These are phyloP conservation scores for Diadema setosum DNA, from an alignment of 35 echinoderm and acorn worm species.

Conservation along the genomic window DNA sequence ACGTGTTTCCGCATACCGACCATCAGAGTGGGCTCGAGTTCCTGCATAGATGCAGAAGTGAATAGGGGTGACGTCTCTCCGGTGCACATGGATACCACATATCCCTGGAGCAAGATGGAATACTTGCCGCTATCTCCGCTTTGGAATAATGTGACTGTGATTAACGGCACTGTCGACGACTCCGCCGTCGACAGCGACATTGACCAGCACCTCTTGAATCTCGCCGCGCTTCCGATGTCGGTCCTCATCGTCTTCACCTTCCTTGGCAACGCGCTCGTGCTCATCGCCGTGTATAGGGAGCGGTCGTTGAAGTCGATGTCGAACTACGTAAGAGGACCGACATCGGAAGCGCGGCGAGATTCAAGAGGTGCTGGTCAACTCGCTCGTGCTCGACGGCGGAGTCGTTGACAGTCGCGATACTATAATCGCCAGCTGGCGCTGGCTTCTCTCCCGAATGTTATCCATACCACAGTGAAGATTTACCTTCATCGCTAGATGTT, in stretches of 20 bases:
- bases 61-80: no score
- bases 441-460: no score
- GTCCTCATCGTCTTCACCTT: slow-evolving; percentile 89
- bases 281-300: slow-evolving; percentile 94
- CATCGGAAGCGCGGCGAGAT: slow-evolving; percentile 55
- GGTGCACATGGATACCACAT: not conserved
- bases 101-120: not conserved
- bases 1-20: no score
- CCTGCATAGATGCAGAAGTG: no score
- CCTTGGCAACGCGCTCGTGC: slow-evolving; percentile 86
- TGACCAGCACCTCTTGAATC: not conserved
- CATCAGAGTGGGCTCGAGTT: no score
- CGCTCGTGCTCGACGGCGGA: not conserved
- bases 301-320: slow-evolving; percentile 90
- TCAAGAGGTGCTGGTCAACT: not conserved
- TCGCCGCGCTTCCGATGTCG: slow-evolving; percentile 50
- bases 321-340: slow-evolving; percentile 86
- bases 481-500: no score
- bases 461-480: no score
- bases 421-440: no score
- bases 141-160: no score
- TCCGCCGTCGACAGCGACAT: not conserved
- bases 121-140: not conserved
- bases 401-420: no score
- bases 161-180: not conserved